phyloP scores from a whole-genome alignment of 2,113 vertebrate genomes.

The Alexandromys fortis region DNA sequence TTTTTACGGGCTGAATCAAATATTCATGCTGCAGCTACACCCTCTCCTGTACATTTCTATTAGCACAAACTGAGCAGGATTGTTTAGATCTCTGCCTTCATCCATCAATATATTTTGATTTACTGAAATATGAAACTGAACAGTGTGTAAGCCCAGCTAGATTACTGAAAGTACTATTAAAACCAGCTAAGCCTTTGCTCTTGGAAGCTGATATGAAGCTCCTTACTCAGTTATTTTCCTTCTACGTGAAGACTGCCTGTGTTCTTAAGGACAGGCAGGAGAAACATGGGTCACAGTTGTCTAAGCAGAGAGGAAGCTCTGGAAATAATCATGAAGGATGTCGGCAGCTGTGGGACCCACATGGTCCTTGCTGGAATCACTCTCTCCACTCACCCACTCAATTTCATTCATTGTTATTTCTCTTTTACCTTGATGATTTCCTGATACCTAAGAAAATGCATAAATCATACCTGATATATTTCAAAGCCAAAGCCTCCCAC shows the following conservation, averaged over 20 bases:
- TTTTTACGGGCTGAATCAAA: constrained; percentile 52
- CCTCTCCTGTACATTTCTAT: constrained; percentile 20
- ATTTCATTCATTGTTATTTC: not conserved
- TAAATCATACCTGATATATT: not conserved
- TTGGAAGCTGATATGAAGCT: constrained; percentile 35
- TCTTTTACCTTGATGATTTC: constrained; percentile 7
- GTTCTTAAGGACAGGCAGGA: constrained; percentile 35
- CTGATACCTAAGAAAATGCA: not conserved
- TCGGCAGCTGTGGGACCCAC: not conserved
- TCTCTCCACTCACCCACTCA: not conserved
- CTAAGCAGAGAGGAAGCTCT: constrained; percentile 28
- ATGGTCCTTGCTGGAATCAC: not conserved
- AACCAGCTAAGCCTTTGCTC: constrained; percentile 68
- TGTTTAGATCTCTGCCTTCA: constrained; percentile 62
- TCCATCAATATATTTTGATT: constrained; percentile 70
- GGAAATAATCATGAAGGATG: not conserved
- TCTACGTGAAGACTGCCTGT: constrained; percentile 39
- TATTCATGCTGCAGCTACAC: constrained; percentile 48
- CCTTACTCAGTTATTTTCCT: constrained; percentile 47
- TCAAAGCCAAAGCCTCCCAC: constrained; percentile 9
- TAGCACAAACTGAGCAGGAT: constrained; percentile 57
- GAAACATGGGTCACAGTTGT: constrained; percentile 38
- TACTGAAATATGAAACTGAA: constrained; percentile 69
- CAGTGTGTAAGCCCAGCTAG: constrained; percentile 60
- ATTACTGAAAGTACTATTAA: constrained; percentile 63